Evolutionary conservation across 2,113 vertebrate species (phyloP).

Genomic region (Brachyistius frenatus): DNA sequence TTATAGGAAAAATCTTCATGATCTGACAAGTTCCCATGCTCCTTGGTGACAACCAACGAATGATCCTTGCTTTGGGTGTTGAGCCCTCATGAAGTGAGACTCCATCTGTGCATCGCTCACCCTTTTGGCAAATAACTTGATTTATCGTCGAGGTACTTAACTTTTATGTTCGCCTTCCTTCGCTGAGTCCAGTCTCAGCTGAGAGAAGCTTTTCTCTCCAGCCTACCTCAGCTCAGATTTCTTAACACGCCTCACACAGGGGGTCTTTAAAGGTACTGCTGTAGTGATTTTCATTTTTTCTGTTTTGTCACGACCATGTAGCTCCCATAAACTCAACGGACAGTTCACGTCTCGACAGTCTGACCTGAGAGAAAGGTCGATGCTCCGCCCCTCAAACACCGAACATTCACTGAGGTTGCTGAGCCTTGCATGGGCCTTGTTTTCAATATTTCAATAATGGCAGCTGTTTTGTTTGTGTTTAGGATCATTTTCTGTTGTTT

Average conservation of each 20-base stretch:
- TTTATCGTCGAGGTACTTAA: slow-evolving; percentile 71
- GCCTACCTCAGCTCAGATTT: slow-evolving; percentile 87
- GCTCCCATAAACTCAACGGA: slow-evolving; percentile 61
- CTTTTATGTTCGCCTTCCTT: slow-evolving; percentile 62
- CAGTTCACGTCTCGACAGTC: slow-evolving; percentile 47
- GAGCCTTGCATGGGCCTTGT: slow-evolving; percentile 73
- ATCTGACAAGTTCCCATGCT: slow-evolving; percentile 54
- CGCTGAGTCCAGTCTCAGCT: slow-evolving; percentile 71
- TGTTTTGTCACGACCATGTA: slow-evolving; percentile 64
- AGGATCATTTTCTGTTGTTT: slow-evolving; percentile 49
- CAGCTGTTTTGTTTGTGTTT: slow-evolving; percentile 81
- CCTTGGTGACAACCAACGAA: slow-evolving; percentile 57
- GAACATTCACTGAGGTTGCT: slow-evolving; percentile 65
- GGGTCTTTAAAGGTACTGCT: slow-evolving; percentile 81
- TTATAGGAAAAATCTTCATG: slow-evolving; percentile 54
- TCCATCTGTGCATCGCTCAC: slow-evolving; percentile 39
- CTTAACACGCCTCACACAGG: slow-evolving; percentile 72
- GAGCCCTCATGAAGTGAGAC: slow-evolving; percentile 70
- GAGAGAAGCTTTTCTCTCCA: slow-evolving; percentile 77
- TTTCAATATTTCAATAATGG: slow-evolving; percentile 85
- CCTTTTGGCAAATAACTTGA: slow-evolving; percentile 51
- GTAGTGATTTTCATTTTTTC: slow-evolving; percentile 58
- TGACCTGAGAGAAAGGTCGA: slow-evolving; percentile 59
- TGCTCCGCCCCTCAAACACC: slow-evolving; percentile 50
- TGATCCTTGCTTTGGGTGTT: slow-evolving; percentile 52